A percentile compares a stretch with the other conserved stretches of the same genome.
These are phyloP conservation scores for Zenarchopterus dispar DNA, from an alignment of 2,797 vertebrate genomes.

Conservation along the genomic window DNA sequence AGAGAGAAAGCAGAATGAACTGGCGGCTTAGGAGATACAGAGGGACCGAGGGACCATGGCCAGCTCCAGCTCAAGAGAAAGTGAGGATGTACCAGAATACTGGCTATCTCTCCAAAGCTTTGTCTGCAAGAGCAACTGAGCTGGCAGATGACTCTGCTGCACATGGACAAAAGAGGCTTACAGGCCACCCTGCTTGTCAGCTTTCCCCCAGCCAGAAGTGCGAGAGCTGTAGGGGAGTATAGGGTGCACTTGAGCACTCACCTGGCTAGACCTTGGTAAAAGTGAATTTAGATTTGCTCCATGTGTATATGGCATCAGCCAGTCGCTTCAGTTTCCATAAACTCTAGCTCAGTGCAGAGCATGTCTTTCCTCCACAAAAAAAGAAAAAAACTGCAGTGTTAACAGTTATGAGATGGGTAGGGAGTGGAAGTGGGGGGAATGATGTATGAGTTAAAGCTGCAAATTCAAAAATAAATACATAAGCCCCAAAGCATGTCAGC, in stretches of 20 bases:
- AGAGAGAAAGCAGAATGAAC: conserved; percentile 41
- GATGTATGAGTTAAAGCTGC: conserved; percentile 72
- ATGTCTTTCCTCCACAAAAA: conserved; percentile 45
- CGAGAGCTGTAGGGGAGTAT: conserved; percentile 55
- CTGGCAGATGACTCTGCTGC: conserved; percentile 77
- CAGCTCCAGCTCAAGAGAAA: conserved; percentile 56
- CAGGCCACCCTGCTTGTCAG: conserved; percentile 71
- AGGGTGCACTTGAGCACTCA: conserved; percentile 50
- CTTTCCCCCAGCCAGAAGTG: conserved; percentile 49
- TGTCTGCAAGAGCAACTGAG: conserved; percentile 77
- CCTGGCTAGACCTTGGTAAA: conserved; percentile 59
- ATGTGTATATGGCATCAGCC: conserved; percentile 48
- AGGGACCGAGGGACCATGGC: conserved; percentile 51
- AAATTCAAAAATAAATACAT: conserved; percentile 80
- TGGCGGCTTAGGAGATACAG: conserved; percentile 55
- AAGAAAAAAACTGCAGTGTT: conserved; percentile 70
- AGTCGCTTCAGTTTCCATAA: conserved; percentile 50
- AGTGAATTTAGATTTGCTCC: conserved; percentile 61
- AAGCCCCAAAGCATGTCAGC: conserved; percentile 69
- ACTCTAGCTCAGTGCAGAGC: conserved; percentile 28
- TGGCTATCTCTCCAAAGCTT: conserved; percentile 68
- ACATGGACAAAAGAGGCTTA: conserved; percentile 77
- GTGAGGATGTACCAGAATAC: conserved; percentile 62
- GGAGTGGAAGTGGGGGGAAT: conserved; percentile 24
- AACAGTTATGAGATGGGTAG: conserved; percentile 64